Percentiles rank a stretch among this genome's conserved stretches.
These are phyloP conservation scores for Rhysida immarginata DNA, from an alignment of 1,140 invertebrate genomes.

Conservation along the genomic window DNA sequence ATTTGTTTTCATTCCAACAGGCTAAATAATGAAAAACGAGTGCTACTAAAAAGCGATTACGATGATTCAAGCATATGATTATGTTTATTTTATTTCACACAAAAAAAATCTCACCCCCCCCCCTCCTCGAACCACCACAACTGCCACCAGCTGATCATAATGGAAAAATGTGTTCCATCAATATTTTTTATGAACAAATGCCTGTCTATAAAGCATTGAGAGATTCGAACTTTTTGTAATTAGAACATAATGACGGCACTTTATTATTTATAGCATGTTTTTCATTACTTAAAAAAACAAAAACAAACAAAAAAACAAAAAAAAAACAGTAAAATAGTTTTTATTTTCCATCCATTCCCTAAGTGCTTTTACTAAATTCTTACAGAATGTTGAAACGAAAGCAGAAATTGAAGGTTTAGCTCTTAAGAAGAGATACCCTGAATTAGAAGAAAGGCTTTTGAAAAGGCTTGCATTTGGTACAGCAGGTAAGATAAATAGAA, in stretches of 20 bases:
- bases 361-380: constrained; percentile 8
- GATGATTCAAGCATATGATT: background rate
- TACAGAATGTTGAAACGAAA: constrained; percentile 34
- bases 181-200: too few species aligned
- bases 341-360: constrained; percentile 12
- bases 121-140: too few species aligned
- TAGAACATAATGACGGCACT: background rate
- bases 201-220: too few species aligned
- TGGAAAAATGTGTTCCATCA: too few species aligned
- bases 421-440: constrained; percentile 31
- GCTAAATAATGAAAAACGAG: background rate
- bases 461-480: constrained; percentile 69
- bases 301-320: background rate
- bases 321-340: constrained; percentile 6
- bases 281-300: constrained; percentile 6
- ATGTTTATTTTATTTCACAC: too few species aligned
- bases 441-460: constrained; percentile 41
- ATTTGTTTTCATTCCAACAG: background rate
- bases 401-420: constrained; percentile 39
- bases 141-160: too few species aligned
- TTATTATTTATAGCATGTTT: constrained; percentile 3
- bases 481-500: constrained; percentile 37
- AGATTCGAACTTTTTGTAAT: constrained; percentile 13
- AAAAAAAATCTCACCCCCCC: too few species aligned
- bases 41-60: background rate